A percentile compares a stretch with the other conserved stretches of the same genome.
phyloP scores from a whole-genome alignment of 2,797 vertebrate genomes.

The Muscicapa comitata region DNA sequence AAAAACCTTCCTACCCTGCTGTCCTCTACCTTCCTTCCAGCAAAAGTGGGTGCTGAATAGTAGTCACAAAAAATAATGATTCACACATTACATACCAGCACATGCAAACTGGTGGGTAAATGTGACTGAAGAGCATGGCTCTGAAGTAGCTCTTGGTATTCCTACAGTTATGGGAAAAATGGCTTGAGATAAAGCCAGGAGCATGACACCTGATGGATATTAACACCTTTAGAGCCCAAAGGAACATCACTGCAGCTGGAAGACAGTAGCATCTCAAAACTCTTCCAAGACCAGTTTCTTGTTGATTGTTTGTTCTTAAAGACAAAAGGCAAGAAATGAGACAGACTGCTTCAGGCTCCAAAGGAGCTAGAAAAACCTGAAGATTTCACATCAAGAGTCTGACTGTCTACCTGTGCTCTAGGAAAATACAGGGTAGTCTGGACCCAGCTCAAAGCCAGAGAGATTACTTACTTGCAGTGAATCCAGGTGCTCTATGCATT shows the following conservation, averaged over 20 bases:
- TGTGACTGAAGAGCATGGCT: neutral
- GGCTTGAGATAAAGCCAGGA: neutral
- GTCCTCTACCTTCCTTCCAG: neutral
- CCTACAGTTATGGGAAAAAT: neutral
- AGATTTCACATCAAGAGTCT: neutral
- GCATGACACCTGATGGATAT: neutral
- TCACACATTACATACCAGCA: neutral
- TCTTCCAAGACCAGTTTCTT: neutral
- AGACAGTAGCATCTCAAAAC: neutral
- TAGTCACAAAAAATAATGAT: neutral
- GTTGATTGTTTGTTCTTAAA: neutral
- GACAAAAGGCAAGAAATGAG: neutral
- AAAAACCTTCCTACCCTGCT: neutral
- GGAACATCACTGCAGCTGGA: neutral
- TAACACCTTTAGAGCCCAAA: neutral
- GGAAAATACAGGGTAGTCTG: neutral
- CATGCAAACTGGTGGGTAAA: neutral
- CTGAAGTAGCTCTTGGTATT: neutral
- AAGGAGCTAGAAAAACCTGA: neutral
- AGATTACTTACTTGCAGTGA: neutral
- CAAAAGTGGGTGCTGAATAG: neutral
- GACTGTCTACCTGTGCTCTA: neutral
- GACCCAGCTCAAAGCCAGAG: neutral
- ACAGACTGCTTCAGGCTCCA: neutral
- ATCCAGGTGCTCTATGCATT: neutral